These are phyloP conservation scores for Drosophila persimilis DNA, from an alignment of 1,140 invertebrate genomes.

Conservation along the genomic window DNA sequence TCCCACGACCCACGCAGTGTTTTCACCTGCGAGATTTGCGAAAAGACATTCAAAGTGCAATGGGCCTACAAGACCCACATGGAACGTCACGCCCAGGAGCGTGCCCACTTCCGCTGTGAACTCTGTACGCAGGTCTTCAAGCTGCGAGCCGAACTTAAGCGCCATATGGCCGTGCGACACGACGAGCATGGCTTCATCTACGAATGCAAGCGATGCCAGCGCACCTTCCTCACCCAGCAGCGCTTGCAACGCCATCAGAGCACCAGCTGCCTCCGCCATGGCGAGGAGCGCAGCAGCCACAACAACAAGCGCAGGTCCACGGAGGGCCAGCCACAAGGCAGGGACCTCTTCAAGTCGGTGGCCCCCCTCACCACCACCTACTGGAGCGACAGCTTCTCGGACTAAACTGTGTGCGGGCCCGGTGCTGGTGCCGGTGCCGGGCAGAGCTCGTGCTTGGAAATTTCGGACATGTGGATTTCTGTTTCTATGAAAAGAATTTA, in stretches of 20 bases:
- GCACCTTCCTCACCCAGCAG: slow-evolving; percentile 63
- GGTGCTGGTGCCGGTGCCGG: background rate
- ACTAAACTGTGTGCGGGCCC: slow-evolving; percentile 52
- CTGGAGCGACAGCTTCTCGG: slow-evolving; percentile 84
- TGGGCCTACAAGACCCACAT: slow-evolving; percentile 80
- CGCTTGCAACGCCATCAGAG: slow-evolving; percentile 67
- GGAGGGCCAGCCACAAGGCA: slow-evolving; percentile 53
- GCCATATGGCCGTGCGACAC: slow-evolving; percentile 69
- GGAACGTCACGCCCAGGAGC: slow-evolving; percentile 77
- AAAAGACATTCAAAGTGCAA: slow-evolving; percentile 81
- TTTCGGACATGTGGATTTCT: slow-evolving; percentile 1
- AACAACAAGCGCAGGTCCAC: slow-evolving; percentile 35
- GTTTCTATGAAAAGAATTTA: slow-evolving; percentile 45
- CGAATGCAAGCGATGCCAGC: slow-evolving; percentile 77
- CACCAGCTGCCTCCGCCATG: slow-evolving; percentile 50
- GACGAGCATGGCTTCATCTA: slow-evolving; percentile 70
- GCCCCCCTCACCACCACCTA: slow-evolving; percentile 83
- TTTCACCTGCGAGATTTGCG: slow-evolving; percentile 79
- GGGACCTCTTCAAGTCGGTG: slow-evolving; percentile 83
- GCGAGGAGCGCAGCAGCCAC: slow-evolving; percentile 29
- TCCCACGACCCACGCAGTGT: slow-evolving; percentile 86
- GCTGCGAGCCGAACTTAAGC: slow-evolving; percentile 65
- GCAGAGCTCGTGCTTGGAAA: no score
- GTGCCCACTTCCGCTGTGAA: slow-evolving; percentile 68
- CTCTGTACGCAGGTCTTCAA: slow-evolving; percentile 66